Evolutionary conservation across 2,888 invertebrate genomes (phyloP), one percentile per base, ranked within the genome.

Genomic region (Celastrina argiolus): DNA sequence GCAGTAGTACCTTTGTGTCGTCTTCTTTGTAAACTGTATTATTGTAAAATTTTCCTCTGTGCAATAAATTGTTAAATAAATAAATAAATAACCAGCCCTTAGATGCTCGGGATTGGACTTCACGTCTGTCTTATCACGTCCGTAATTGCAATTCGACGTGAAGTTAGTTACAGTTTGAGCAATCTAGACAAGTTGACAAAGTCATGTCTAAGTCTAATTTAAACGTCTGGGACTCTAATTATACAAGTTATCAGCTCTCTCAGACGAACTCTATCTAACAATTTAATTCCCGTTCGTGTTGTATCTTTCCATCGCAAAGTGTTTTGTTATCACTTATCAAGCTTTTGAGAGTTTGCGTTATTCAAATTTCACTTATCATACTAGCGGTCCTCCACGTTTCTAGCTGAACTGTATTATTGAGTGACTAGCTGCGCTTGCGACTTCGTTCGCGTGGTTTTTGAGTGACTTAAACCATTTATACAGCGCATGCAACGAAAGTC

Each of bases 201-300:
- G 51, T 51, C 22, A 51, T 51, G 51, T 51, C 51, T 22, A 45
- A 45, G 45, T 45, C 18, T 51, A 51, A 51, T 51, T 51, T 51
- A 51, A 51, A 51, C 51, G 51, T 14, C 51, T 51, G 26, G 51
- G 22, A 51, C 5, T 51, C 1, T 22, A 12, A 51, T 51, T 51
- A 51, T 22, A 22, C 51, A 22, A 51, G 51, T 51, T 51, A 51
- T 22, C 51, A 51, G 51, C 51, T 51, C 51, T 14, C 51, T 12
- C 51, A 51, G 51, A 26, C 51, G 16, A 14, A 22, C 51, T 26
- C 22, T 51, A 22, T 22, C 18, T 51, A 51, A 51, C 51, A 51
- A 51, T 51, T 51, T 51, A 51, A 22, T 51, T 26, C 51, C 26
- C 10, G 51, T 26, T 51, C 51, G 51, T 51, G 51, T 12, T 51